These are phyloP conservation scores for Gadopsis marmoratus DNA, from an alignment of 2,797 vertebrate genomes.

Conservation along the genomic window DNA sequence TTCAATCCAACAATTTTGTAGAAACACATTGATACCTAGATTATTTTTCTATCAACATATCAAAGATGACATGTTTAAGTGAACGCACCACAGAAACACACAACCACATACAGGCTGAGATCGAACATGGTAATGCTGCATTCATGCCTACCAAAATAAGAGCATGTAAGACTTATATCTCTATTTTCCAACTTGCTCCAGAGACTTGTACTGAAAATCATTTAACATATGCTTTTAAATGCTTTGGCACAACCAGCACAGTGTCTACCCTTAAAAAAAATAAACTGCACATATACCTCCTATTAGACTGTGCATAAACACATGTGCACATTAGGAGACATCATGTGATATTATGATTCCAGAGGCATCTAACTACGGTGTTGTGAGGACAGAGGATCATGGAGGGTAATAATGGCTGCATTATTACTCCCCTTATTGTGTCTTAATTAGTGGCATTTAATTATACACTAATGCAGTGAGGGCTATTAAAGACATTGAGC, in stretches of 20 bases:
- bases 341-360: conserved; percentile 78
- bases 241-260: conserved; percentile 41
- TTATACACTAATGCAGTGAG: conserved; percentile 82
- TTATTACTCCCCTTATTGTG: conserved; percentile 85
- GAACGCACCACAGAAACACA: conserved; percentile 13
- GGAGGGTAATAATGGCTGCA: conserved; percentile 81
- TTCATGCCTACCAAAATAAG: conserved; percentile 2
- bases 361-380: conserved; percentile 67
- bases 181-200: neutral
- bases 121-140: neutral
- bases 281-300: conserved; percentile 38
- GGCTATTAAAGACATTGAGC: conserved; percentile 79
- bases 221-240: conserved; percentile 40
- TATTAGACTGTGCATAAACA: conserved; percentile 54
- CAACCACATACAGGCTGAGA: neutral
- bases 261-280: conserved; percentile 24
- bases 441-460: conserved; percentile 85
- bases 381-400: conserved; percentile 77
- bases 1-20: neutral
- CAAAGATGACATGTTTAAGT: conserved; percentile 2
- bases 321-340: conserved; percentile 64
- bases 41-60: neutral
- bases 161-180: neutral
- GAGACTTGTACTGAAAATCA: conserved; percentile 6
- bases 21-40: neutral